These are phyloP conservation scores for Phania funesta DNA, from an alignment of 2,888 invertebrate genomes.

Conservation along the genomic window DNA sequence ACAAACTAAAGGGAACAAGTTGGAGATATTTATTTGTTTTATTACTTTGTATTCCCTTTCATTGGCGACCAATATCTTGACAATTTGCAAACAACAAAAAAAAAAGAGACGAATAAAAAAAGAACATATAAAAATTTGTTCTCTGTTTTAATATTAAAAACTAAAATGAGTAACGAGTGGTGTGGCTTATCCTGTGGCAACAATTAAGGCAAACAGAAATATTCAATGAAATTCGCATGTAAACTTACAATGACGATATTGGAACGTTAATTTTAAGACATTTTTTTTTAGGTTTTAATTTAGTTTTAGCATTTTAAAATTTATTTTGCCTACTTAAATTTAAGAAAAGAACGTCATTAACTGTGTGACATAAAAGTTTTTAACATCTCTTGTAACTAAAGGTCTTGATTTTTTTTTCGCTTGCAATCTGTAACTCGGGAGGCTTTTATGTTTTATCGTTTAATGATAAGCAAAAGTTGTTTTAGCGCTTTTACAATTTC, in stretches of 20 bases:
- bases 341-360: conserved; percentile 26
- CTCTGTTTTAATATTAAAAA: neutral
- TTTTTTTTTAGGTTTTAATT: conserved; percentile 27
- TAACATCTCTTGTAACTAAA: neutral
- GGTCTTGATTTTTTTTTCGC: neutral
- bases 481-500: neutral
- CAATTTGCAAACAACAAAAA: neutral
- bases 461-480: conserved; percentile 9
- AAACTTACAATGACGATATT: conserved; percentile 38
- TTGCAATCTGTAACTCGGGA: conserved; percentile 30
- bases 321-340: neutral
- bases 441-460: conserved; percentile 59
- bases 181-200: conserved; percentile 16
- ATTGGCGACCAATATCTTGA: conserved; percentile 1
- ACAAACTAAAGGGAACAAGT: conserved; percentile 40
- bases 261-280: conserved; percentile 5
- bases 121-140: conserved; percentile 2
- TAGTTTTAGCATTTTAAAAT: conserved; percentile 26
- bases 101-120: neutral
- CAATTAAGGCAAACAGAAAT: conserved; percentile 42
- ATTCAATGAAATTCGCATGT: conserved; percentile 45
- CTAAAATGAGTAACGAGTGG: conserved; percentile 31
- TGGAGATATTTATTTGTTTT: conserved; percentile 45
- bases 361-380: conserved; percentile 50
- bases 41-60: neutral